Base-by-base conservation (phyloP, 1,140 invertebrate genomes). In the Atta colombica region DNA sequence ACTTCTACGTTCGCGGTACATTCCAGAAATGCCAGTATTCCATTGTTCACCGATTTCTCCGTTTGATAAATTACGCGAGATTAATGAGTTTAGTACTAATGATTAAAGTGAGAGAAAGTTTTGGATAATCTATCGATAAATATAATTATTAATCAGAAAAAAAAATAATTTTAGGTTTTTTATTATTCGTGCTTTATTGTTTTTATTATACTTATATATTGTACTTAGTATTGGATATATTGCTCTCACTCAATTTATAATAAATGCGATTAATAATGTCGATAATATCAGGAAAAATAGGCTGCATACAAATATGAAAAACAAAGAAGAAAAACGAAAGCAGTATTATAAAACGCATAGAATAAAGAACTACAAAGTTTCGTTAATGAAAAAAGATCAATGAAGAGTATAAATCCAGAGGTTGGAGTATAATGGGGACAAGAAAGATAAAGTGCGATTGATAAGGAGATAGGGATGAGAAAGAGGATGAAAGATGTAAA, bases 221-320 rank as follows among this genome's bases (percentile, higher is more conserved):
- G 25, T 25, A 51, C 31, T 31, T 16, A 51, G 14, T 51, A 51
- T 14, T 51, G 49, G 14, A 51, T 51, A 51, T 51, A 51, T 51
- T 45, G 39, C 8, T 45, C 39, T 45, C 39, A 45, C 2, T 45
- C 10, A 45, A 45, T 45, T 10, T 45, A 10, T 10, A 45, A 2
- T 45, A 45, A 45, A 10, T 45, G 8, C 8, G 8, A 45, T 45
- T 45, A 45, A 45, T 45, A 45, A 10, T 45, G 3, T 45, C 39
- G 6, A 39, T 39, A 45, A 51, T 16, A 16, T 16, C 0, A 16
- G 14, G 49, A 51, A 51, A 51, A 45, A 45, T 45, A 45, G 7
- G 39, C 39, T 45, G 39, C 2, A 45, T 87, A 81, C 85, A 72
- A 89, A 85, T 85, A 87, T 91, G 1, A 31, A 25, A 5, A n/a